Base-by-base conservation (phyloP, 1,140 invertebrate genomes). In the Drosophila trapezifrons region DNA sequence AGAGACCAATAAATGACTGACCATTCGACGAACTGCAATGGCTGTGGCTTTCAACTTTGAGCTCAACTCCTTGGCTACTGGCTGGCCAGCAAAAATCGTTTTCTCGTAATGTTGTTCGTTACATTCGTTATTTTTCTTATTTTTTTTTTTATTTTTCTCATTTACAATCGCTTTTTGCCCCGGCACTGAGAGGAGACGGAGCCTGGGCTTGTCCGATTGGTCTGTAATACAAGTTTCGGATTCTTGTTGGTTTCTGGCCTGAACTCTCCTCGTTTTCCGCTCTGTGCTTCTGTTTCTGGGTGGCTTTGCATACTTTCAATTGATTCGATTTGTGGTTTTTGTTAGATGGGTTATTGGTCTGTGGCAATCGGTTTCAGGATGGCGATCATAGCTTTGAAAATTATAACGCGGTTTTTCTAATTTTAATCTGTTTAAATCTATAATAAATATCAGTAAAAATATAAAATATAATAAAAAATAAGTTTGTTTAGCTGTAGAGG, bases 41-140 rank as follows among this genome's bases (percentile, higher is more conserved):
- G 15, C 40, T 43, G 29, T 29, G 71, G n/a, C 55, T 46, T 46
- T 60, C 56, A 73, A 76, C 71, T 54, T 47, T 56, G 49, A 59
- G 59, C 74, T 52, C 35, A 40, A 66, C 57, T 71, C 63, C 22
- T 17, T 47, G 74, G 80, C 78, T 85, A 81, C 75, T 82, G 76
- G 62, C 57, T 37, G 64, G 46, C 45, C 63, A 37, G 57, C 49
- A 32, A 57, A 74, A 71, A 65, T 71, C 59, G 49, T 60, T 73
- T 81, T 74, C 65, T 75, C 42, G 78, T 56, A 75, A 78, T 87
- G 52, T 78, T 86, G 72, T 54, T 78, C 69, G 46, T 85, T 75
- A 75, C 64, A 72, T 75, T 78, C 54, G 18, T 35, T 43, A 42
- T 42, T 57, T 74, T 69, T 76, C 2, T 57, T 2, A 2, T 22